A percentile compares a stretch with the other conserved stretches of the same genome.
Conservation (phyloP, 2,888 invertebrate species). For the Pammene aurita region DNA sequence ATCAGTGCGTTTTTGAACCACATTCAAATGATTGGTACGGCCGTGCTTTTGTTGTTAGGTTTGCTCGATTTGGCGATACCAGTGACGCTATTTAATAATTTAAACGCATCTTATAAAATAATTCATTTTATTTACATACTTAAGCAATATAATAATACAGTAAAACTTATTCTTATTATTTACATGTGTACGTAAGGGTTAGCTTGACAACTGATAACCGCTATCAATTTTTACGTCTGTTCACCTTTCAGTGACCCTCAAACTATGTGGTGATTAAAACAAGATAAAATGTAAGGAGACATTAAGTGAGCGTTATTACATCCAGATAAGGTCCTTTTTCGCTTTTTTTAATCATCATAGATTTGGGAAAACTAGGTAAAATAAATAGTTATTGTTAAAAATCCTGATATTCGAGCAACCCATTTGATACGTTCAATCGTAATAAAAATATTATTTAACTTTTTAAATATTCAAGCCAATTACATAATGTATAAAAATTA, state of each 20-base stretch:
- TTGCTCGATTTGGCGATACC: too few species aligned
- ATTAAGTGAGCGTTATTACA: not conserved
- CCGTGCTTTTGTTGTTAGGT: too few species aligned
- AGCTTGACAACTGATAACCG: slow-evolving; percentile 2
- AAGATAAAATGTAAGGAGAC: slow-evolving; percentile 3
- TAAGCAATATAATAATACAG: slow-evolving; percentile 14
- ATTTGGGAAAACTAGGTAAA: too few species aligned
- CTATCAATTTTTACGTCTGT: slow-evolving; percentile 8
- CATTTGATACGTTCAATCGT: too few species aligned
- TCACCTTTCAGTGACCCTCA: slow-evolving; percentile 24
- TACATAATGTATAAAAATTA: too few species aligned
- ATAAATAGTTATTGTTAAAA: too few species aligned
- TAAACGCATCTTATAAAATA: not conserved
- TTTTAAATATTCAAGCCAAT: too few species aligned
- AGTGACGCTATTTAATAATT: too few species aligned
- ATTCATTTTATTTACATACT: slow-evolving; percentile 8
- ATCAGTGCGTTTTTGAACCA: too few species aligned
- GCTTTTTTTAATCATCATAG: not conserved
- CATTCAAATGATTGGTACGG: too few species aligned
- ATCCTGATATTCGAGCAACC: too few species aligned
- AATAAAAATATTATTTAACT: too few species aligned
- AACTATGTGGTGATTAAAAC: slow-evolving; percentile 1
- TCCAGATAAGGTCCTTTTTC: not conserved
- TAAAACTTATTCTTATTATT: slow-evolving; percentile 15
- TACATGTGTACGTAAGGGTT: slow-evolving; percentile 3